Evolutionary conservation across 2,797 vertebrate species (phyloP).

Genomic region (Chiloscyllium punctatum): DNA sequence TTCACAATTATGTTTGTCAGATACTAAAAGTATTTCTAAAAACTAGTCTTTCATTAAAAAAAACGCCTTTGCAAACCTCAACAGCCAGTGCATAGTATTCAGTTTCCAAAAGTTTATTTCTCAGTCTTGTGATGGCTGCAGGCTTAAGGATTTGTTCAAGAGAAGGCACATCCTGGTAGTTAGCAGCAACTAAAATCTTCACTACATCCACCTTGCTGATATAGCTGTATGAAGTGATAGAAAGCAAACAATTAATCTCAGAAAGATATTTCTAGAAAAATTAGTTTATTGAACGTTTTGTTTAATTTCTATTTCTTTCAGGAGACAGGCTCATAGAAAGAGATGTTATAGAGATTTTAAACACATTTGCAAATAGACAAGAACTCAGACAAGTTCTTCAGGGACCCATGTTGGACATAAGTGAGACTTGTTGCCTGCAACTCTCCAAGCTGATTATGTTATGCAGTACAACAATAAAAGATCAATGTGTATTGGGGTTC

Average conservation of each 20-base stretch:
- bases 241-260: not conserved
- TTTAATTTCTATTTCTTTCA: not conserved
- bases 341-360: not conserved
- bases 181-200: slow-evolving; percentile 83
- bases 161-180: slow-evolving; percentile 85
- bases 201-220: slow-evolving; percentile 95
- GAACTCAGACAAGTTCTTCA: not conserved
- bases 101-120: slow-evolving; percentile 86
- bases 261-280: not conserved
- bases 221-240: slow-evolving; percentile 63
- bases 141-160: slow-evolving; percentile 86
- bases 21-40: not conserved
- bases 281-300: not conserved
- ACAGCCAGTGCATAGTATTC: slow-evolving; percentile 91
- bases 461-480: not conserved
- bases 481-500: not conserved
- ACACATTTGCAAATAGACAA: not conserved
- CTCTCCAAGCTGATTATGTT: no score
- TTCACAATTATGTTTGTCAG: not conserved
- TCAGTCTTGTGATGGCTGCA: slow-evolving; percentile 76
- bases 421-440: not conserved
- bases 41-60: not conserved
- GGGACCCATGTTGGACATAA: not conserved
- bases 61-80: slow-evolving; percentile 67
- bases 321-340: not conserved